Conservation (phyloP, 2,797 vertebrate species). For the Semotilus atromaculatus region DNA sequence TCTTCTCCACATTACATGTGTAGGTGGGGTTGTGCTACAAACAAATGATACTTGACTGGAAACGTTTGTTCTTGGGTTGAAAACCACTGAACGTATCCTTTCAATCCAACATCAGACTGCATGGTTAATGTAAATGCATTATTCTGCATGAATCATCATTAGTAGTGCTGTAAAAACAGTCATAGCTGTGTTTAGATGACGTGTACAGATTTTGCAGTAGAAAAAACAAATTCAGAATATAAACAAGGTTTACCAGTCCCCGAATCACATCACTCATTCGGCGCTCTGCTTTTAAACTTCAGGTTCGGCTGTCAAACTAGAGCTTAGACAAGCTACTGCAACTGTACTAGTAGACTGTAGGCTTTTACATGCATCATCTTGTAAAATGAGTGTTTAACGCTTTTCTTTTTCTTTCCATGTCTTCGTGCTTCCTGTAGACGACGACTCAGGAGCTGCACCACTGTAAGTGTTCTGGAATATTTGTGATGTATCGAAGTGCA, state of each 20-base stretch:
- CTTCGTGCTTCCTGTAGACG: conserved; percentile 77
- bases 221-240: neutral
- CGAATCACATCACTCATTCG: neutral
- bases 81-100: conserved; percentile 17
- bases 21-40: conserved; percentile 28
- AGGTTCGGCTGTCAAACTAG: neutral
- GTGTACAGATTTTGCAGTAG: neutral
- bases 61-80: conserved; percentile 4
- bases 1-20: neutral
- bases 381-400: conserved; percentile 31
- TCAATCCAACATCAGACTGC: conserved; percentile 30
- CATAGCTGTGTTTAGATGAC: neutral
- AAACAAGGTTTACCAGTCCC: neutral
- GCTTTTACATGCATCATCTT: neutral
- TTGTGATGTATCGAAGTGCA: neutral
- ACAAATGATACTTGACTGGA: neutral
- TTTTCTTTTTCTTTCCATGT: conserved; percentile 27
- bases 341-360: neutral
- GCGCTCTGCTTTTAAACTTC: neutral
- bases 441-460: conserved; percentile 91
- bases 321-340: neutral
- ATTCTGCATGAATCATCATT: conserved; percentile 53
- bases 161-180: neutral
- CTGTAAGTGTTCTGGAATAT: conserved; percentile 83
- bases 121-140: conserved; percentile 50